Evolutionary conservation across 2,797 vertebrate species (phyloP).

Genomic region (Crypturellus tataupa): DNA sequence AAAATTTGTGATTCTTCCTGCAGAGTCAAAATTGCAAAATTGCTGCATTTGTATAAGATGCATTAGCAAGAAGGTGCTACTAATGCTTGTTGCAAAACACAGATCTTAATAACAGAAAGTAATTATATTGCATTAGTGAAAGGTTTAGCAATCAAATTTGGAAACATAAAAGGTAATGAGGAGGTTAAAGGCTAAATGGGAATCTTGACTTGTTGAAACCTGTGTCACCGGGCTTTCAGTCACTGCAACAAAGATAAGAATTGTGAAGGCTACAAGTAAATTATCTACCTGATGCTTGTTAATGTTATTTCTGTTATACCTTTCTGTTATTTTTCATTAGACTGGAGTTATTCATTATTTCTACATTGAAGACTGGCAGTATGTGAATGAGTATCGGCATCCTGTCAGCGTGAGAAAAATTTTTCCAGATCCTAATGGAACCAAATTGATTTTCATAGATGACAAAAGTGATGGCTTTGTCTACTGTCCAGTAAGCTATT

Average conservation of each 20-base stretch:
- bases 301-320: background rate
- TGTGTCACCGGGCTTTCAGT: background rate
- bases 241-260: background rate
- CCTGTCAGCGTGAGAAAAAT: conserved; percentile 91
- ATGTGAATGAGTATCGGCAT: conserved; percentile 91
- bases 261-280: background rate
- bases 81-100: background rate
- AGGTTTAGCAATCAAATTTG: background rate
- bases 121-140: background rate
- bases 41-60: background rate
- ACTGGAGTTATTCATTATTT: conserved; percentile 91
- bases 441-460: conserved; percentile 92
- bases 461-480: conserved; percentile 95
- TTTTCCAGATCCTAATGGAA: conserved; percentile 92
- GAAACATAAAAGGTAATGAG: background rate
- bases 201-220: background rate
- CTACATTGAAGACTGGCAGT: conserved; percentile 94
- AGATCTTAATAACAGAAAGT: background rate
- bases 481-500: conserved; percentile 88
- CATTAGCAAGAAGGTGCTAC: background rate
- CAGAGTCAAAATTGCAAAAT: background rate
- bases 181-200: background rate
- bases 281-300: background rate
- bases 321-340: conserved; percentile 76
- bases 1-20: background rate